Base-by-base conservation (phyloP, 2,888 invertebrate genomes). In the Drosophila lacicola region DNA sequence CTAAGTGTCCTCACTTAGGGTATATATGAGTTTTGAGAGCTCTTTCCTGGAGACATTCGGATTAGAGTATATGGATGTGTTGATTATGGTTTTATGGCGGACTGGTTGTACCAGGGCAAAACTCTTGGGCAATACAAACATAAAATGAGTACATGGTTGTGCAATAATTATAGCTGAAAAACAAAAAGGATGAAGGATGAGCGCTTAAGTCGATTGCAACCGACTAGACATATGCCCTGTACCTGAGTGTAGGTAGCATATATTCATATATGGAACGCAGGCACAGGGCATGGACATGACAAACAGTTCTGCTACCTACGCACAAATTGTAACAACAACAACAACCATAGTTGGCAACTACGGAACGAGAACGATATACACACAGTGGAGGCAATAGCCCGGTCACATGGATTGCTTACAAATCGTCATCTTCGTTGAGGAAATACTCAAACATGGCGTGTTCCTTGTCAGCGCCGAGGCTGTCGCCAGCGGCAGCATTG, bases 361-460 rank as follows among this genome's bases (percentile, higher is more conserved):
- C 29, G 6, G n/a, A 37, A 58, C 45, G 45, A 14, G 63, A 33
- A 44, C 37, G 36, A 64, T 10, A 10, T 10, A 56, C 47, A 58
- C 29, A 50, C 17, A 14, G 13, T 11, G 34, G 33, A 39, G 10
- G 10, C 41, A 3, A 11, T 36, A 0, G 42, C 19, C 34, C 54
- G 8, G 2, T 14, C 14, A 45, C 46, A 58, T 17, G 25, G 11
- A 64, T 39, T 37, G 62, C 78, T 82, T 88, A 89, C 82, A 75
- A 70, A 42, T 58, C 66, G 57, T 78, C 77, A 5, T 51, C 8
- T 25, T 39, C 50, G 74, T 68, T 5, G 72, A 84, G 10, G 70
- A 82, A 71, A 80, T 80, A 71, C 66, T 84, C 87, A 36, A 86
- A 80, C 25, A 83, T 50, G 9, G 61, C 53, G 5, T 82, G 75